Evolutionary conservation across 1,140 invertebrate species (phyloP), one percentile per base, ranked within the genome.

Genomic region (Drosophila sp.): DNA sequence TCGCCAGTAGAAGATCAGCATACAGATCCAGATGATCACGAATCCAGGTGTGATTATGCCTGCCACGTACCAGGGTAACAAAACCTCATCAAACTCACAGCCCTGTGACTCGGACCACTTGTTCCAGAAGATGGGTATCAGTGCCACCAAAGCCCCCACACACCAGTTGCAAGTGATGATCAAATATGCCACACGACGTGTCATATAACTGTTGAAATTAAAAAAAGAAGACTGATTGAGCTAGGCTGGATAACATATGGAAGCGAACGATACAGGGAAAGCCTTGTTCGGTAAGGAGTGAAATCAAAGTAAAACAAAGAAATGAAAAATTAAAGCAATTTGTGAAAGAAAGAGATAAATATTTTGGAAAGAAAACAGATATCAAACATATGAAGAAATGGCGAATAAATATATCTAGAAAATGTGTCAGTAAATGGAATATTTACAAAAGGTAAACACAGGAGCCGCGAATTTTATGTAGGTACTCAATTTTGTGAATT

Each of bases 71-170:
- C 91, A 91, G 2, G 82, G 78, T 1, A 86, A 46, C 32, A 92
- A 54, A 0, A 92, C 80, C 45, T 92, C 91, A 58, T 86, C 92
- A 40, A 89, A 93, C 67, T 95, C 94, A 74, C 94, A 95, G 13
- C 92, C 89, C 70, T 92, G 79, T 2, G 92, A 93, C 2, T 92
- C 92, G 8, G 93, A 91, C 93, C 94, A 96, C 53, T 94, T 93
- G 79, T 96, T 96, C 95, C 95, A 96, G 89, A 95, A 95, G 16
- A 95, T 93, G 0, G 95, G 95, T 45, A 95, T 93, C 34, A 93
- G 93, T 27, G 95, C 94, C 21, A 96, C 92, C 50, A 93, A 91
- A 1, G 95, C 92, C 0, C 95, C 94, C 29, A 93, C 80, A 0
- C 93, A 90, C 95, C 95, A 96, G 0, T 94, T 95, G 6, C 93